These are phyloP conservation scores for Parotocinclus haroldoi DNA, from an alignment of 2,797 vertebrate species.

Conservation along the genomic window DNA sequence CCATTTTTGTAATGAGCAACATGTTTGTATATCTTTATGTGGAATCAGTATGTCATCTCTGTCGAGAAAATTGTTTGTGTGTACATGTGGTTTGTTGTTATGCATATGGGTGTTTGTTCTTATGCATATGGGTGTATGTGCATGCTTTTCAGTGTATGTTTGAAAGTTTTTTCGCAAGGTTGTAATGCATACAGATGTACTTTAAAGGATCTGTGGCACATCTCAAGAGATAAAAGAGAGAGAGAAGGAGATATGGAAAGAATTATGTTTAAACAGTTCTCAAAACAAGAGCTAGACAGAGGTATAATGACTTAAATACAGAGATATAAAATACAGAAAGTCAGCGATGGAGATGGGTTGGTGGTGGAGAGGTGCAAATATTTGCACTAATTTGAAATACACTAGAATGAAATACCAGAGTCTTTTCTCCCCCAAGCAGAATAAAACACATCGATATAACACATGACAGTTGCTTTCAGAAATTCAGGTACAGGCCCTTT, in stretches of 20 bases:
- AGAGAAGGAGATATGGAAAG: constrained; percentile 30
- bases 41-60: constrained; percentile 27
- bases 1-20: too few relatives aligned
- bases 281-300: constrained; percentile 38
- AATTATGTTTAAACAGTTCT: constrained; percentile 39
- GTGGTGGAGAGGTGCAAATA: constrained; percentile 63
- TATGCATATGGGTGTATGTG: not conserved
- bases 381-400: constrained; percentile 69
- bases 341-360: constrained; percentile 30
- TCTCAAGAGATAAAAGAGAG: constrained; percentile 53
- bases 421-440: not conserved
- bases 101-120: not conserved
- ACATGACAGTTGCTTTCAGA: not conserved
- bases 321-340: constrained; percentile 39
- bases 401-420: constrained; percentile 50
- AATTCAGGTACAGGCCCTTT: constrained; percentile 3
- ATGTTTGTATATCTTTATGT: constrained; percentile 1
- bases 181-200: constrained; percentile 65
- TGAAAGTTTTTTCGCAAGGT: constrained; percentile 37
- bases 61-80: constrained; percentile 14
- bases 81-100: not conserved
- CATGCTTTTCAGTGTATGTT: too few relatives aligned
- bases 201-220: constrained; percentile 73
- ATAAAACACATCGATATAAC: not conserved
- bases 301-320: not conserved